Conservation (phyloP, 92 coral and sea anemone species). For the Palythoa caribaeorum region DNA sequence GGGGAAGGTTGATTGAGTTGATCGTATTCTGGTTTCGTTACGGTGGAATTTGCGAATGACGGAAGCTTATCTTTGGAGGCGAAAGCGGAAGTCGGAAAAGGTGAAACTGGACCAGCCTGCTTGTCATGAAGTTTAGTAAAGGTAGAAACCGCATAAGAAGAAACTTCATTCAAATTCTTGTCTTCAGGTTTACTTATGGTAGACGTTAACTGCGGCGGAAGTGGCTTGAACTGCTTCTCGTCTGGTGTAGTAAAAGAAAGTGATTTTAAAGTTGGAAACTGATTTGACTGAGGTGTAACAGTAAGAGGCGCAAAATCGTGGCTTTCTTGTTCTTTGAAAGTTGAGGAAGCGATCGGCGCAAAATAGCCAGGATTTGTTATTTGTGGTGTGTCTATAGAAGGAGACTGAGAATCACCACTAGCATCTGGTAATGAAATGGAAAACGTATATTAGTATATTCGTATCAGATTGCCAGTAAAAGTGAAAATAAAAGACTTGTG, state of each 20-base stretch:
- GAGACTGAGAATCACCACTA: background rate
- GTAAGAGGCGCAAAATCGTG: background rate
- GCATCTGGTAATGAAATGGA: background rate
- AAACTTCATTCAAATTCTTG: background rate
- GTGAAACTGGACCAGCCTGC: background rate
- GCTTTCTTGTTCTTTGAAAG: conserved; percentile 5
- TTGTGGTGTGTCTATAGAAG: background rate
- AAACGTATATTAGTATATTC: too few relatives aligned
- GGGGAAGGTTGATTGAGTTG: background rate
- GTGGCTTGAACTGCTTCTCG: conserved; percentile 14
- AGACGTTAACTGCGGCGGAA: background rate
- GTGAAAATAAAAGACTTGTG: too few relatives aligned
- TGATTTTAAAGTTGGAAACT: background rate
- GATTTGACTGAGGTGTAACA: background rate
- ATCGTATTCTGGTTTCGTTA: background rate
- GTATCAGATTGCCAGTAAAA: too few relatives aligned
- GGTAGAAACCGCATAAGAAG: conserved; percentile 21
- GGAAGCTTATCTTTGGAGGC: background rate
- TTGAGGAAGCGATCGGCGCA: background rate
- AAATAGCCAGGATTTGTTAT: background rate
- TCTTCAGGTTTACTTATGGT: conserved; percentile 6
- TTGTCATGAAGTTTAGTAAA: background rate
- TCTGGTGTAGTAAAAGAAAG: conserved; percentile 27
- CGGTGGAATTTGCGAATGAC: background rate
- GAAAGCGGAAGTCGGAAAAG: background rate